A percentile compares a stretch with the other conserved stretches of the same genome.
These are phyloP conservation scores for Rynchops niger DNA, from an alignment of 2,113 vertebrate genomes.

Conservation along the genomic window DNA sequence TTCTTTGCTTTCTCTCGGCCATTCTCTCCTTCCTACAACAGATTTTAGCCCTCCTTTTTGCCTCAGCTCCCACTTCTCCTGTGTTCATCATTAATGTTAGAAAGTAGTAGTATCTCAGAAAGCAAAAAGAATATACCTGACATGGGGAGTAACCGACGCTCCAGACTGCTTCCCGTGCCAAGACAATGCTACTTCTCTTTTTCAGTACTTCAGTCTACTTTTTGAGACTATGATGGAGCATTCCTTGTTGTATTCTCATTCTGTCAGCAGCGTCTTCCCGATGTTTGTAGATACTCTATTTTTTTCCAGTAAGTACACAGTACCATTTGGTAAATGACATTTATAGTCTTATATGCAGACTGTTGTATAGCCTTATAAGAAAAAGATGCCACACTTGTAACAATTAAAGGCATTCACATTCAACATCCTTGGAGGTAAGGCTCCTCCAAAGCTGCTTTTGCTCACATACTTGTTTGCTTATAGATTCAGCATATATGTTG, in stretches of 20 bases:
- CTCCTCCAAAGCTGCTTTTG: not conserved
- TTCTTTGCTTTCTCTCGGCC: not conserved
- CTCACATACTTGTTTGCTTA: not conserved
- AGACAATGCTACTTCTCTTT: not conserved
- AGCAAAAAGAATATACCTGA: not conserved
- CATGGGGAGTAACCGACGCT: not conserved
- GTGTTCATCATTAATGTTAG: not conserved
- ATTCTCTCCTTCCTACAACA: not conserved
- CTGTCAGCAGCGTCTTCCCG: not conserved
- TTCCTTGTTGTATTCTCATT: not conserved
- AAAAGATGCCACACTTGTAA: not conserved
- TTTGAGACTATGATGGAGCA: not conserved
- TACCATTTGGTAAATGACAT: not conserved
- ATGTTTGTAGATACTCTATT: not conserved
- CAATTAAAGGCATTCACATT: not conserved
- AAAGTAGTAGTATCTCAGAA: not conserved
- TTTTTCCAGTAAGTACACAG: not conserved
- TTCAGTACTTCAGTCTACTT: not conserved
- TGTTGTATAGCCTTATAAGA: not conserved
- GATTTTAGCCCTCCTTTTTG: not conserved
- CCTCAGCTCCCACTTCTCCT: not conserved
- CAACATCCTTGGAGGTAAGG: not conserved
- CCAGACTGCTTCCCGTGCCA: not conserved
- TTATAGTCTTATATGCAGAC: not conserved
- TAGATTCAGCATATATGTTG: not conserved